Conservation (phyloP, 2,113 vertebrate species). For the Thermophis baileyi region DNA sequence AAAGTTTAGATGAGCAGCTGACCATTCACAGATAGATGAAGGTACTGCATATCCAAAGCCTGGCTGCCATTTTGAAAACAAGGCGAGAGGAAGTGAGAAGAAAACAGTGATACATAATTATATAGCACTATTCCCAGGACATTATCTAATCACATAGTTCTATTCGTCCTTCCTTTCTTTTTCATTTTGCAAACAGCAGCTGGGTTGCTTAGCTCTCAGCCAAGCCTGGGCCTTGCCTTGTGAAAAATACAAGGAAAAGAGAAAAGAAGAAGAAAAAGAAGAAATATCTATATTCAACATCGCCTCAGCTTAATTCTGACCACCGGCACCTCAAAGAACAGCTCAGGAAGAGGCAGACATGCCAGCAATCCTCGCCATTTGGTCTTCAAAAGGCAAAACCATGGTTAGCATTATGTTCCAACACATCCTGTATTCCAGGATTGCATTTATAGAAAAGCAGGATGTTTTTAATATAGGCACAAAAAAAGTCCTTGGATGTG, state of each 20-base stretch:
- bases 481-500: constrained; percentile 15
- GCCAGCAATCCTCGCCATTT: background rate
- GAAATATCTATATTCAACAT: background rate
- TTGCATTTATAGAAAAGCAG: background rate
- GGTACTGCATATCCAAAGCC: background rate
- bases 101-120: background rate
- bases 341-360: background rate
- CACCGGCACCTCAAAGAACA: background rate
- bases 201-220: background rate
- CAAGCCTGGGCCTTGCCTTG: background rate
- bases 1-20: background rate
- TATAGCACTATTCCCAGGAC: background rate
- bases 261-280: background rate
- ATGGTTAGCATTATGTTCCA: background rate
- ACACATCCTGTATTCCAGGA: background rate
- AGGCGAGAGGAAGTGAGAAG: background rate
- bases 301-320: background rate
- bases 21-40: background rate
- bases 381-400: background rate
- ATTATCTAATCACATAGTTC: background rate
- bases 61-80: background rate
- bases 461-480: background rate
- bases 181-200: background rate
- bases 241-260: background rate
- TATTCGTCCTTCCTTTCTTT: background rate